phyloP scores from a whole-genome alignment of 2,113 vertebrate genomes.

The Fregetta grallaria region DNA sequence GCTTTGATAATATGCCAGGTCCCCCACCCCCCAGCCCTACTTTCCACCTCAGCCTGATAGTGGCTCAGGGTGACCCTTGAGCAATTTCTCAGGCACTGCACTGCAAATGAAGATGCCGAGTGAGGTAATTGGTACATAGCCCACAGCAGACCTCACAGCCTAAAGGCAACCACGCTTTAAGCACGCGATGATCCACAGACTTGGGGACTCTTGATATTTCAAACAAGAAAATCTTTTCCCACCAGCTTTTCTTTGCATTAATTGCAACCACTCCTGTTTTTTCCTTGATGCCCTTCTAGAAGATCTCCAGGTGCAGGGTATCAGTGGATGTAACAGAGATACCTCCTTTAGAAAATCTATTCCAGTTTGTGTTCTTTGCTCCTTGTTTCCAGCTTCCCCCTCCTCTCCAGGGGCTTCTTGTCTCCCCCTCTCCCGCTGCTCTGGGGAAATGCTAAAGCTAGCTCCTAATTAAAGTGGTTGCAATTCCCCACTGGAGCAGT shows the following conservation, averaged over 20 bases:
- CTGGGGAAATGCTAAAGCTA: slow-evolving; percentile 12
- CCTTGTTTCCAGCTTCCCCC: neutral
- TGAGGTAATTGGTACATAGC: neutral
- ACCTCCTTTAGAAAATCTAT: neutral
- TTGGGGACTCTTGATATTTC: neutral
- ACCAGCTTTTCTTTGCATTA: neutral
- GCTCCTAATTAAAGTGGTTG: slow-evolving; percentile 63
- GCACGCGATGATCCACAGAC: rapidly evolving
- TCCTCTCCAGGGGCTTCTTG: neutral
- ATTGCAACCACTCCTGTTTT: neutral
- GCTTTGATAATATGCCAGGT: neutral
- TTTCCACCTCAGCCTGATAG: neutral
- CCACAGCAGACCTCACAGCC: neutral
- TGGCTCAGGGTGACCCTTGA: neutral
- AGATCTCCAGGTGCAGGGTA: neutral
- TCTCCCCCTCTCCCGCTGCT: neutral
- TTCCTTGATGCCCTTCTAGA: neutral
- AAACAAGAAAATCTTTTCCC: neutral
- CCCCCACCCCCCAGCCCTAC: neutral
- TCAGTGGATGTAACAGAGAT: neutral
- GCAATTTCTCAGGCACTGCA: neutral
- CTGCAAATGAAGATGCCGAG: neutral
- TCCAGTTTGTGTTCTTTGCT: neutral
- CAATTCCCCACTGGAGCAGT: slow-evolving; percentile 57
- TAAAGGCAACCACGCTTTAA: neutral